Conservation (phyloP, 2,888 invertebrate species). For the Priocnemis perturbator region DNA sequence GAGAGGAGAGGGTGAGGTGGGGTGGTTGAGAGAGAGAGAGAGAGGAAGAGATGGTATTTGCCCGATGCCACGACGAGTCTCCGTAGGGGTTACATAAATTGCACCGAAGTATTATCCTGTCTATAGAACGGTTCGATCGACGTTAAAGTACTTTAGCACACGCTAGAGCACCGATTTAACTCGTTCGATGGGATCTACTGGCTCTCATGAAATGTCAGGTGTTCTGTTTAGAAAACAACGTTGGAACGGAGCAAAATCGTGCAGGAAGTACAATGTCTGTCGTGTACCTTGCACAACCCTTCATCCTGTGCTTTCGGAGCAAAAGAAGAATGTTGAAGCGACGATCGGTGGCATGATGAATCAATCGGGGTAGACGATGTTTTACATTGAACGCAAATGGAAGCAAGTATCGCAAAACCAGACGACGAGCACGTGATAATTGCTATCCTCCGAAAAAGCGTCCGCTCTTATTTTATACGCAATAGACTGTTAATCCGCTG, state of each 20-base stretch:
- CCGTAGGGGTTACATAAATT: slow-evolving; percentile 47
- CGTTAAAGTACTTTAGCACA: slow-evolving; percentile 28
- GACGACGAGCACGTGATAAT: too few relatives aligned
- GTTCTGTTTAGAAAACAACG: not conserved
- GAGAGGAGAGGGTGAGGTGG: not conserved
- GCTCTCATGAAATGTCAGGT: slow-evolving; percentile 16
- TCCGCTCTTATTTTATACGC: too few relatives aligned
- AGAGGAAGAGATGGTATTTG: slow-evolving; percentile 33
- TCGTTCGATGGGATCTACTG: slow-evolving; percentile 1
- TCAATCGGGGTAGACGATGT: too few relatives aligned
- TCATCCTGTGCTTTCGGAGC: too few relatives aligned
- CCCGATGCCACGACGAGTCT: slow-evolving; percentile 37
- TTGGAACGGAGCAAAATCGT: not conserved
- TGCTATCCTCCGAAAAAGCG: too few relatives aligned
- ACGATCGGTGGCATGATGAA: too few relatives aligned
- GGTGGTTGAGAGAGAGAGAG: not conserved
- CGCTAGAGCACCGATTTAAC: slow-evolving; percentile 11
- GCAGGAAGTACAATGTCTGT: too few relatives aligned
- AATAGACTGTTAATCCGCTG: too few relatives aligned
- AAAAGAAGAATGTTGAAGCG: too few relatives aligned
- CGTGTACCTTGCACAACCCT: too few relatives aligned
- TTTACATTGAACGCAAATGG: too few relatives aligned
- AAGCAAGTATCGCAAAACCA: too few relatives aligned
- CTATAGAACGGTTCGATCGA: slow-evolving; percentile 45
- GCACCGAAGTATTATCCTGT: slow-evolving; percentile 48